Evolutionary conservation across 2,888 invertebrate species (phyloP), one percentile per base, ranked within the genome.

Genomic region (Heteromyza rotundicornis): DNA sequence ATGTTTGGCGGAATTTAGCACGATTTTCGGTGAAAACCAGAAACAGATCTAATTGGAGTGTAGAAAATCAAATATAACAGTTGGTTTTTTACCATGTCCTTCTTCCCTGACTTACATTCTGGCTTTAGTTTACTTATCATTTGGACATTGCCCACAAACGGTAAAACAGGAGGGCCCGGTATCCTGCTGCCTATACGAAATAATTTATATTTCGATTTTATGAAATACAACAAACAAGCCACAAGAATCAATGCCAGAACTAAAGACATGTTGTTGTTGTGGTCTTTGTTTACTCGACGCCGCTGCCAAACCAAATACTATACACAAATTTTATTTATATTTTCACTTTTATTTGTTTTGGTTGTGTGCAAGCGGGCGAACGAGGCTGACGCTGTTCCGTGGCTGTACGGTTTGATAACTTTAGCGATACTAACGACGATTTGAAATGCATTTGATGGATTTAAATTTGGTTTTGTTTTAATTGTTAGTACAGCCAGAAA

Each of bases 121-220:
- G 81, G 81, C 54, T 68, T 68, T n/a, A 81, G 59, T 65, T 76
- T 77, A 23, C 74, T 72, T 59, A 80, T 72, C 68, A 82, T 76
- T 65, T 82, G 80, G 2, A 77, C 69, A 72, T 80, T 81, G 35
- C 82, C 82, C 54, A 82, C 27, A 1, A 80, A 63, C 0, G 82
- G 82, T 16, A 82, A 20, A 0, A 77, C 78, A 77, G 76, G 75
- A 16, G 82, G 82, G n/a, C 82, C 82, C 1, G 78, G 71, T 51
- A 82, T 68, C 36, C 70, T 68, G 17, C 67, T 57, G 12, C 78
- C 79, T 50, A 72, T 47, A 10, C 63, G 61, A 50, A 74, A 69
- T 24, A 75, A 57, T 51, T 70, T 53, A 47, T 74, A 74, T 44
- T 73, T 73, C 2, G 55, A 61, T 60, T 65, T 69, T 23, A 73